phyloP scores from a whole-genome alignment of 2,888 invertebrate species.

The Cheilosia vernalis region DNA sequence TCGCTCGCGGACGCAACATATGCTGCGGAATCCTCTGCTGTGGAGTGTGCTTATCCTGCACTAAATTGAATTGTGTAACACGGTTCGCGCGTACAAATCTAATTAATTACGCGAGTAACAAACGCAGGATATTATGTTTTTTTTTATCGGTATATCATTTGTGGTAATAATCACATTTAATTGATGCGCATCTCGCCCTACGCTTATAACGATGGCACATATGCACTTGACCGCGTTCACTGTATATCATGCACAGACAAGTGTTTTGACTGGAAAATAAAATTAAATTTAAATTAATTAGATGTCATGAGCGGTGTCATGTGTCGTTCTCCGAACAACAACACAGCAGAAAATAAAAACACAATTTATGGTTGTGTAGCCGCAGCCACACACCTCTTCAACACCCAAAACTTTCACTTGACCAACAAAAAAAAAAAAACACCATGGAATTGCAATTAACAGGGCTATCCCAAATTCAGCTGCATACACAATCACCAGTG shows the following conservation, averaged over 20 bases:
- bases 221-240: conserved; percentile 45
- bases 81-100: conserved; percentile 30
- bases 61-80: conserved; percentile 65
- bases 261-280: background rate
- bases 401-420: conserved; percentile 64
- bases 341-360: background rate
- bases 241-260: conserved; percentile 7
- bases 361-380: conserved; percentile 23
- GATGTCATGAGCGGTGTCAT: conserved; percentile 47
- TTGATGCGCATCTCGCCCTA: conserved; percentile 25
- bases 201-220: conserved; percentile 23
- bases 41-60: conserved; percentile 68
- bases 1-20: conserved; percentile 17
- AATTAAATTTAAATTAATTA: conserved; percentile 53
- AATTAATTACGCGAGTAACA: conserved; percentile 61
- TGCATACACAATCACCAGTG: conserved; percentile 26
- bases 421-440: conserved; percentile 5
- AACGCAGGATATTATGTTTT: conserved; percentile 36
- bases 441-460: conserved; percentile 28
- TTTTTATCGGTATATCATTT: conserved; percentile 46
- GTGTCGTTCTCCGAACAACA: conserved; percentile 27
- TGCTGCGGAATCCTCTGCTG: conserved; percentile 38
- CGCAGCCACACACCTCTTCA: conserved; percentile 30
- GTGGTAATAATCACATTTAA: conserved; percentile 70
- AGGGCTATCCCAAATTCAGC: conserved; percentile 29